phyloP scores from a whole-genome alignment of 2,113 vertebrate genomes.

The Epinephelus fuscoguttatus region DNA sequence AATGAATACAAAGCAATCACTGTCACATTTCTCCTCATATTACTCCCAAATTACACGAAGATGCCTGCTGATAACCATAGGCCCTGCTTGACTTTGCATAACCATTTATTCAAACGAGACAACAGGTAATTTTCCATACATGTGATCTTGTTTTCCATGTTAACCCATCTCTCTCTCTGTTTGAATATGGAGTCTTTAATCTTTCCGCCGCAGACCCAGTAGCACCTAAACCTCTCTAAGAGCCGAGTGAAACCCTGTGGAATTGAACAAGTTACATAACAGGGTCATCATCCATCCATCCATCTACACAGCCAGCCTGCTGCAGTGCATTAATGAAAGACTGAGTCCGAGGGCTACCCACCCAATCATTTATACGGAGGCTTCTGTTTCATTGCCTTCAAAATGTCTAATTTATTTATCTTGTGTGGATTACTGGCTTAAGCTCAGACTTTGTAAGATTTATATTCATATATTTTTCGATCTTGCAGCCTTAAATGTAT shows the following conservation, averaged over 20 bases:
- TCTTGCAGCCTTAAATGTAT: neutral
- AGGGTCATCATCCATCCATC: neutral
- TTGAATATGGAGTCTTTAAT: neutral
- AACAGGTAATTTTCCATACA: neutral
- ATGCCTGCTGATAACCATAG: neutral
- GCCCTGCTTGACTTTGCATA: neutral
- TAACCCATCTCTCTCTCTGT: neutral
- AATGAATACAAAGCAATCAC: neutral
- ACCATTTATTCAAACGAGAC: neutral
- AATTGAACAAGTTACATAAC: conserved; percentile 19
- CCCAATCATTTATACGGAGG: neutral
- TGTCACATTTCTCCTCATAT: neutral
- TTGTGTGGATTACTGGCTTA: no score
- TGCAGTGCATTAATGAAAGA: neutral
- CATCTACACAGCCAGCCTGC: neutral
- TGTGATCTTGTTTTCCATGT: neutral
- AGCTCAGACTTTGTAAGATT: neutral
- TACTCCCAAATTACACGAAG: neutral
- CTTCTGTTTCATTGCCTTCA: neutral
- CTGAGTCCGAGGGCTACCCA: neutral
- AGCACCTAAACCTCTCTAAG: conserved; percentile 1
- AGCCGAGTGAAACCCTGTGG: neutral
- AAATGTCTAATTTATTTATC: neutral
- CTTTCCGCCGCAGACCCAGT: neutral
- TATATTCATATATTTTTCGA: neutral